Percentiles rank a stretch among this genome's conserved stretches.
Evolutionary conservation across 2,888 invertebrate species (phyloP).

Genomic region (Acrobasis suavella): DNA sequence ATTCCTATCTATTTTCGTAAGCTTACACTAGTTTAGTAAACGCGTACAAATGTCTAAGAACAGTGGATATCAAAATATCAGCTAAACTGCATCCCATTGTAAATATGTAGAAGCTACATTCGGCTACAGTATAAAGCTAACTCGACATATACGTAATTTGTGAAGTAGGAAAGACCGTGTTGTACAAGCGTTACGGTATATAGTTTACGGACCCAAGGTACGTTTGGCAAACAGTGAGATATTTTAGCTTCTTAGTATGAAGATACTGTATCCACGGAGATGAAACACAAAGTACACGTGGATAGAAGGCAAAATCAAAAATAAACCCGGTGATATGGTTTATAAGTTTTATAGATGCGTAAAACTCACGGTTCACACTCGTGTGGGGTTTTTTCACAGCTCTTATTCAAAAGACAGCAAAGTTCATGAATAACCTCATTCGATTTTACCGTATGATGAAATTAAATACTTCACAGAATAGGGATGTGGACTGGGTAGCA

Average conservation of each 20-base stretch:
- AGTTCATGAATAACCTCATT: no score
- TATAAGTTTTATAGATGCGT: no score
- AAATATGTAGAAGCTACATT: constrained; percentile 25
- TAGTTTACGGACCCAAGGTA: constrained; percentile 33
- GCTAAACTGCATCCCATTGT: constrained; percentile 38
- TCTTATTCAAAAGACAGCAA: no score
- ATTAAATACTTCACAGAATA: no score
- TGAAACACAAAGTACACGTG: no score
- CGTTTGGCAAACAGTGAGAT: background rate
- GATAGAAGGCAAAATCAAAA: no score
- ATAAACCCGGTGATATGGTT: no score
- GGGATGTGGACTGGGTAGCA: no score
- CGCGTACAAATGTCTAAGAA: constrained; percentile 33
- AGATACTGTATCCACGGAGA: no score
- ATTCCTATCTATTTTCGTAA: constrained; percentile 14
- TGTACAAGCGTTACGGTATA: constrained; percentile 53
- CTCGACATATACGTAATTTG: constrained; percentile 35
- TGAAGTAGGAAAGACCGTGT: constrained; percentile 39
- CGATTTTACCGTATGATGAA: no score
- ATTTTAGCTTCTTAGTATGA: background rate
- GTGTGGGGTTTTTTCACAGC: no score
- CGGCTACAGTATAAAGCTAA: constrained; percentile 37
- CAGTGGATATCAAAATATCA: constrained; percentile 52
- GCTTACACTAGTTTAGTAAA: constrained; percentile 26
- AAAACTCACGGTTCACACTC: no score